Conservation (phyloP, 2,888 invertebrate species). For the Scaeva pyrastri region DNA sequence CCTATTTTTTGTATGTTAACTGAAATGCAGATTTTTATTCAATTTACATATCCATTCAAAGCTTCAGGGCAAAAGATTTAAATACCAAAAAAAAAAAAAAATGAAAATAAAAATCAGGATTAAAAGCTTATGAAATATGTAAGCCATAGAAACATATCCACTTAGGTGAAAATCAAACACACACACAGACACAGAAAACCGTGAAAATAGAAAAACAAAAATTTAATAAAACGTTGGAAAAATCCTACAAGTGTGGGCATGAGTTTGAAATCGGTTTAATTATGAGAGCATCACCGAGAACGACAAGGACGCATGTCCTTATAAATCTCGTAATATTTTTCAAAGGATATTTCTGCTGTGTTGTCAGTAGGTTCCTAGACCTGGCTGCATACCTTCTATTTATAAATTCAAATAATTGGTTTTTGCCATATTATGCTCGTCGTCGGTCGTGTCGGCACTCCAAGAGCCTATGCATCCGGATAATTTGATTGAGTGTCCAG, state of each 20-base stretch:
- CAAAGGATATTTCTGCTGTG: slow-evolving; percentile 35
- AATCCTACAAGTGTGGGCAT: too few species aligned
- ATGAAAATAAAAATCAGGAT: background rate
- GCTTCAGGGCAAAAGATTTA: slow-evolving; percentile 39
- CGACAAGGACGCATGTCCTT: slow-evolving; percentile 30
- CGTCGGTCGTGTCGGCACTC: background rate
- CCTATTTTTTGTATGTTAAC: slow-evolving; percentile 1
- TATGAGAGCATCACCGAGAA: slow-evolving; percentile 16
- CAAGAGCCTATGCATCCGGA: slow-evolving; percentile 44
- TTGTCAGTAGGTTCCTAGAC: too few species aligned
- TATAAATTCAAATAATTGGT: slow-evolving; percentile 22
- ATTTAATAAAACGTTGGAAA: slow-evolving; percentile 11
- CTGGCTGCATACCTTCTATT: background rate
- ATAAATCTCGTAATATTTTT: slow-evolving; percentile 25
- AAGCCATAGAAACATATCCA: slow-evolving; percentile 47
- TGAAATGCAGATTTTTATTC: slow-evolving; percentile 55
- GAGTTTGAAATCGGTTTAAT: slow-evolving; percentile 48
- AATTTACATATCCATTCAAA: slow-evolving; percentile 36
- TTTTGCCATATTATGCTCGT: slow-evolving; percentile 16
- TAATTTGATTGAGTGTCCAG: slow-evolving; percentile 72
- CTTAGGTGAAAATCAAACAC: slow-evolving; percentile 10
- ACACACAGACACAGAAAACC: background rate
- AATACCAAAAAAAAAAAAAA: background rate
- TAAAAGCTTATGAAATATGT: slow-evolving; percentile 57
- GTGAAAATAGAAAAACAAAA: background rate